Base-by-base conservation (phyloP, 1,140 invertebrate genomes). In the Mycetomoellerius zeteki region DNA sequence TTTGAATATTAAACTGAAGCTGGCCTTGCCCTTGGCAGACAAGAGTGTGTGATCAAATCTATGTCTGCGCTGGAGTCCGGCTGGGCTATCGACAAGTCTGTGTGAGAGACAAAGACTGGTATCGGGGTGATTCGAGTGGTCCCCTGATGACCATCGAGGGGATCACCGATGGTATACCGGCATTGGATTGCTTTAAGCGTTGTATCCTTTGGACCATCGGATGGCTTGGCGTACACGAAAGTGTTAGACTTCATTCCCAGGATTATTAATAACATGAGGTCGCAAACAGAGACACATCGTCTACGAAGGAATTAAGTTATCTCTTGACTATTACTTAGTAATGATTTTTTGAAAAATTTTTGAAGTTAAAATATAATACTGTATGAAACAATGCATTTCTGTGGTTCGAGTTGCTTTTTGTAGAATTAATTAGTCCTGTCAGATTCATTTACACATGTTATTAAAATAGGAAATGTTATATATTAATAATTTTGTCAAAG, bases 171-270 rank as follows among this genome's bases (percentile, higher is more conserved):
- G 93, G 88, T 72, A 92, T 84, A n/a, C 78, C 80, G 33, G 65
- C 93, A 93, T 87, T 97, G 96, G 96, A 94, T 94, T 3, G 88
- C 93, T 0, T 93, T 96, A 1, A 97, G 97, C 0, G 93, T 98
- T 1, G 97, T 97, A 0, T 98, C 97, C 0, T 98, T 97, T 93
- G 98, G 98, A 0, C 97, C 97, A 0, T 95, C 96, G 96, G 96
- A 2, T 97, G 96, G 96, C 97, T 98, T 0, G 97, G 97, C 0
- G 5, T 98, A 98, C 91, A 98, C 98, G 0, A 96, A 96, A 72
- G 97, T 98, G 0, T 95, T 0, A 93, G n/a, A 96, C n/a, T 98
- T 96, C 86, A 91, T 97, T 0, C 96, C 97, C 33, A 98, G 98
- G 98, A 97, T 98, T 67, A 52, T 95, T 0, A 85, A 86, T 0